Evolutionary conservation across 1,140 invertebrate genomes (phyloP), one percentile per base, ranked within the genome.

Genomic region (Antheraea mylitta): DNA sequence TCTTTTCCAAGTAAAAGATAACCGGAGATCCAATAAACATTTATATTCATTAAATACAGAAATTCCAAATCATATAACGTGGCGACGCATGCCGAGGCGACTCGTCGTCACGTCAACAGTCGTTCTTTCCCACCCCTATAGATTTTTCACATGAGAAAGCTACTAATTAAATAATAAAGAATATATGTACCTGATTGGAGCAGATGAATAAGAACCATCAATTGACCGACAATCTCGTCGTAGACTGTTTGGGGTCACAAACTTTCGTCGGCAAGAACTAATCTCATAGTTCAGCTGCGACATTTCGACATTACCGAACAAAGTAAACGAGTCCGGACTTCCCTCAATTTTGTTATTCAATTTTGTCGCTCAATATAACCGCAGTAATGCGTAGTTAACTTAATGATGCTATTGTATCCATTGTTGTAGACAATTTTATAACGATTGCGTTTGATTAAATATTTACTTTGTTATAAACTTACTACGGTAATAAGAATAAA

Each of bases 381-480:
- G 45, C 11, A 16, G 45, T 53, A 53, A 53, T 53, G 45, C 45
- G 45, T 53, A 53, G 45, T 53, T 16, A n/a, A 79, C 79, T 77
- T 76, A 81, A 80, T 79, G 79, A 77, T 81, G 78, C 76, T 71
- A 72, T 77, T 78, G 78, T 75, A 80, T 67, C 83, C 86, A 85
- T 85, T 85, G 85, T 89, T 83, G 80, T 81, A 81, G 83, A 89
- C 22, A 2, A 30, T 30, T 30, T 30, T 30, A 30, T 80, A 80
- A 84, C 82, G 82, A 88, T 85, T 81, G 78, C 82, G 78, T 85
- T 87, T 89, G 80, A 90, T 88, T 86, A 89, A 85, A 82, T 10
- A 42, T 42, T 42, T 11, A 42, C 7, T 42, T 11, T 30, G 22
- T 5, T 38, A 42, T 11, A 9, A 42, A 9, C 3, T 42, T 42